phyloP scores from a whole-genome alignment of 2,797 vertebrate species.

The Esox masquinongy region DNA sequence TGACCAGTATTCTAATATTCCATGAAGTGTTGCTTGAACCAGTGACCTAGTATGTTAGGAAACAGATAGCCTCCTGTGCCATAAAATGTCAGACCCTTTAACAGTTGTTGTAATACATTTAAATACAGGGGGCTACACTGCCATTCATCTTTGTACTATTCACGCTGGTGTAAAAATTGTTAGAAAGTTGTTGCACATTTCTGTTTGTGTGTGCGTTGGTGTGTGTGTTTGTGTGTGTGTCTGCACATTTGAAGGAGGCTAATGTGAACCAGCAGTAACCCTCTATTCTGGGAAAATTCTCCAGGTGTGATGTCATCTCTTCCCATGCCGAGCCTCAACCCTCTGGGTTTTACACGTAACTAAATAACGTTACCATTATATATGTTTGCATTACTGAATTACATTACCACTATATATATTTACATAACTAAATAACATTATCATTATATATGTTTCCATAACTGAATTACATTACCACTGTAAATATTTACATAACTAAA shows the following conservation, averaged over 20 bases:
- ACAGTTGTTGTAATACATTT: too few relatives aligned
- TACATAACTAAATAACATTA: not conserved
- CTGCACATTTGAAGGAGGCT: slow-evolving; percentile 13
- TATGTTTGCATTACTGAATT: not conserved
- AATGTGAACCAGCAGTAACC: slow-evolving; percentile 50
- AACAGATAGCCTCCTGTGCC: not conserved
- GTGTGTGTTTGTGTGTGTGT: slow-evolving; percentile 18
- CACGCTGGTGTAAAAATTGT: too few relatives aligned
- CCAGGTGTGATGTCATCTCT: slow-evolving; percentile 35
- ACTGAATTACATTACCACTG: not conserved
- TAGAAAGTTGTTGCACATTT: too few relatives aligned
- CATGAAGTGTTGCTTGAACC: not conserved
- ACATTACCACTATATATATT: not conserved
- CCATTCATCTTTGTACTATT: too few relatives aligned
- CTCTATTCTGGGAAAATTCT: slow-evolving; percentile 37
- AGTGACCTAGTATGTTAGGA: not conserved
- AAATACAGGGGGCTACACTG: too few relatives aligned
- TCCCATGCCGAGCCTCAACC: slow-evolving; percentile 7
- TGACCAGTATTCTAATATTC: not conserved
- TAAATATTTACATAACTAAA: not conserved
- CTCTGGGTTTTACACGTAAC: slow-evolving; percentile 5
- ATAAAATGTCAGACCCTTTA: not conserved
- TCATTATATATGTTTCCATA: not conserved
- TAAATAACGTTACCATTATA: not conserved
- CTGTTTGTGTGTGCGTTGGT: not conserved